Evolutionary conservation across 1,140 invertebrate species (phyloP).

Genomic region (Anastrepha obliqua): DNA sequence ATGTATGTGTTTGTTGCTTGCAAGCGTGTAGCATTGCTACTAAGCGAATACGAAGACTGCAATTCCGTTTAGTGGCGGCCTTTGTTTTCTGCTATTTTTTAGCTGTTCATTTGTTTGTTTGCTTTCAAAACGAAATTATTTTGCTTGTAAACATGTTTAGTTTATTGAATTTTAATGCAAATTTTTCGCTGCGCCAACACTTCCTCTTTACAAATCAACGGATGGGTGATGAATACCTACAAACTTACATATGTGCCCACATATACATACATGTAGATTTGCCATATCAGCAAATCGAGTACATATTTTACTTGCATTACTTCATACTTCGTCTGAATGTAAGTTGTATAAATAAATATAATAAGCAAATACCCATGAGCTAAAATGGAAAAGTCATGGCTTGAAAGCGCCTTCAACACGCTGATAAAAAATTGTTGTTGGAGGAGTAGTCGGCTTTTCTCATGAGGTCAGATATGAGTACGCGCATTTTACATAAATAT

Average conservation of each 20-base stretch:
- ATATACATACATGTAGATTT: background rate
- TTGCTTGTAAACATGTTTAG: constrained; percentile 28
- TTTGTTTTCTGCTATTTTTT: background rate
- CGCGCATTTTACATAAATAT: too few relatives aligned
- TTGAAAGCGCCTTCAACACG: too few relatives aligned
- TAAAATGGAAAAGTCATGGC: too few relatives aligned
- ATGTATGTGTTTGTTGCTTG: background rate
- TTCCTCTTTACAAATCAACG: constrained; percentile 29
- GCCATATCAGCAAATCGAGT: background rate
- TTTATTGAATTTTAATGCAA: constrained; percentile 48
- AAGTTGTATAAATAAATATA: background rate
- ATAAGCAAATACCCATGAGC: background rate
- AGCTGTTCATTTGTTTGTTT: background rate
- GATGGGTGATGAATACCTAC: background rate
- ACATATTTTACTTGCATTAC: background rate
- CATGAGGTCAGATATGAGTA: too few relatives aligned
- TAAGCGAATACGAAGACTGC: constrained; percentile 42
- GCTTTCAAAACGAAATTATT: constrained; percentile 49
- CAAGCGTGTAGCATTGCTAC: constrained; percentile 39
- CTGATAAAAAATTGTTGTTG: too few relatives aligned
- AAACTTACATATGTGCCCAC: background rate
- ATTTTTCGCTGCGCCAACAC: background rate
- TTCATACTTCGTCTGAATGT: background rate
- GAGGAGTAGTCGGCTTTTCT: too few relatives aligned
- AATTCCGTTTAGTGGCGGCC: constrained; percentile 21